Base-by-base conservation (phyloP, 23 tunicate species). In the Corella eumyota region DNA sequence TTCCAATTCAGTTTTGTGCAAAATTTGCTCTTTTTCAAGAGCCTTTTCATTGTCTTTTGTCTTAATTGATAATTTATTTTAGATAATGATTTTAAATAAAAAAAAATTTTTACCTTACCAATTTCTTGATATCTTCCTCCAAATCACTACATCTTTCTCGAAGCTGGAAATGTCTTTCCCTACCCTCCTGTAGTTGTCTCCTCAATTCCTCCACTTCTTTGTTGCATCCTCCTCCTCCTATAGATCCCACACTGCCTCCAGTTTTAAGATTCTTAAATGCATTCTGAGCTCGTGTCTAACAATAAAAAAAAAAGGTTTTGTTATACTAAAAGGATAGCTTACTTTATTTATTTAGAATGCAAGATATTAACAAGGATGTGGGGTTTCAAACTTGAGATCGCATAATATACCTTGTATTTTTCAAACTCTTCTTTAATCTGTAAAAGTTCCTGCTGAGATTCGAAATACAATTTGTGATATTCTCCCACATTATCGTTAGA, bases 321-420 rank as follows among this genome's bases (percentile, higher is more conserved):
- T n/a, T n/a, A n/a, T n/a, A n/a, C n/a, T n/a, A n/a, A n/a, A n/a
- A n/a, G n/a, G n/a, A n/a, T n/a, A n/a, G n/a, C n/a, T n/a, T n/a
- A n/a, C n/a, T n/a, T n/a, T n/a, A n/a, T n/a, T n/a, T n/a, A n/a
- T n/a, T n/a, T n/a, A n/a, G n/a, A n/a, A n/a, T n/a, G n/a, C n/a
- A n/a, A n/a, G n/a, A n/a, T n/a, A n/a, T n/a, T n/a, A n/a, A n/a
- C n/a, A n/a, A n/a, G n/a, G n/a, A n/a, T n/a, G n/a, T n/a, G n/a
- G n/a, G n/a, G n/a, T n/a, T n/a, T n/a, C n/a, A n/a, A n/a, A n/a
- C n/a, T n/a, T n/a, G n/a, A n/a, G n/a, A n/a, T n/a, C n/a, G n/a
- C n/a, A n/a, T n/a, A n/a, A n/a, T n/a, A n/a, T 30, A 84, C 95
- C 77, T 88, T 88, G 45, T 88, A 75, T 60, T 71, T 50, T 50